Evolutionary conservation across 53 echinoderm and acorn worm genomes (phyloP).

Genomic region (Crossaster papposus): DNA sequence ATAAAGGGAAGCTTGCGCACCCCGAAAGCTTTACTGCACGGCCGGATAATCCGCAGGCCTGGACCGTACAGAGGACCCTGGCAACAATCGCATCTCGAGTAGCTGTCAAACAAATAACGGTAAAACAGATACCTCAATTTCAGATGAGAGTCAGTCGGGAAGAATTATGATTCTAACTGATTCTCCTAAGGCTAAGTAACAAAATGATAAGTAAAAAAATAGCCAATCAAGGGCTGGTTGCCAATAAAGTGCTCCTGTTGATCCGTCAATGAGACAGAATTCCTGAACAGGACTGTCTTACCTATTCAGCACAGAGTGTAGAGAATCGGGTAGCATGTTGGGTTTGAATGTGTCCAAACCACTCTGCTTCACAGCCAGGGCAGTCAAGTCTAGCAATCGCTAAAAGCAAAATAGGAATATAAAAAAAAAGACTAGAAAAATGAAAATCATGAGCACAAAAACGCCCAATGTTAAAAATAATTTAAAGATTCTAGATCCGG

Average conservation of each 20-base stretch:
- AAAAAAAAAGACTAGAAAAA: no score
- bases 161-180: no score
- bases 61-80: slow-evolving; percentile 88
- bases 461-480: no score
- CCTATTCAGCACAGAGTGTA: slow-evolving; percentile 36
- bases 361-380: slow-evolving; percentile 73
- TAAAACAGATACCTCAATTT: neutral
- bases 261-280: neutral
- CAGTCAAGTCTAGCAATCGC: slow-evolving; percentile 79
- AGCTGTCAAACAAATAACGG: slow-evolving; percentile 62
- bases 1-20: slow-evolving; percentile 88
- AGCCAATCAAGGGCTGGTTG: no score
- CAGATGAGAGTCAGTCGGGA: no score
- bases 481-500: no score
- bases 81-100: slow-evolving; percentile 95
- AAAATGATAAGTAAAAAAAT: no score
- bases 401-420: slow-evolving; percentile 17
- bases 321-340: slow-evolving; percentile 25
- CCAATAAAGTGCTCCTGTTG: no score
- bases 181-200: no score
- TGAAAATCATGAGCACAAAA: no score
- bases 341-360: slow-evolving; percentile 60
- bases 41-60: slow-evolving; percentile 89
- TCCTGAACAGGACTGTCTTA: neutral
- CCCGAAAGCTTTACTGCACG: slow-evolving; percentile 89